Evolutionary conservation across 2,797 vertebrate species (phyloP).

Genomic region (Cirrhinus molitorella): DNA sequence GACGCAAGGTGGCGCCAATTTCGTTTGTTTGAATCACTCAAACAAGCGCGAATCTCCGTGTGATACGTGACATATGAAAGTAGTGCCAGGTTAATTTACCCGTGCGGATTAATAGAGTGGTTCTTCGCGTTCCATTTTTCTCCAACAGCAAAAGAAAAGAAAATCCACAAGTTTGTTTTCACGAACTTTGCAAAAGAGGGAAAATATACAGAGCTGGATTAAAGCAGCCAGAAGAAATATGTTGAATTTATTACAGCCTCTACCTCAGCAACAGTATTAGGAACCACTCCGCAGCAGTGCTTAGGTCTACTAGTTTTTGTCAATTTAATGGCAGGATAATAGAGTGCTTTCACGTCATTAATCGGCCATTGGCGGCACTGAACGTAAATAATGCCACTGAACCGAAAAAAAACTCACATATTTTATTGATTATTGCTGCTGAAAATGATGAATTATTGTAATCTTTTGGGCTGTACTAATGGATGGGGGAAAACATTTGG

Average conservation of each 20-base stretch:
- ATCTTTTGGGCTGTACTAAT: too few species aligned
- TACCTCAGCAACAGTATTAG: neutral
- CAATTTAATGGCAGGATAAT: neutral
- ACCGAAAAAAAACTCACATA: too few species aligned
- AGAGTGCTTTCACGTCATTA: too few species aligned
- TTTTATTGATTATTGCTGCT: too few species aligned
- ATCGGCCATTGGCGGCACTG: too few species aligned
- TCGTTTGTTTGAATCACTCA: neutral
- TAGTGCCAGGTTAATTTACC: neutral
- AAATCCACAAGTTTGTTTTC: neutral
- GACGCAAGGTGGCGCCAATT: neutral
- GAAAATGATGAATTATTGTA: too few species aligned
- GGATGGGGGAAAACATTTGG: too few species aligned
- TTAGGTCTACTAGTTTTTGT: neutral
- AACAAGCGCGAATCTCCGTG: neutral
- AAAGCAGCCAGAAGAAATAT: neutral
- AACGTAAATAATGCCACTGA: too few species aligned
- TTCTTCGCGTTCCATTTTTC: neutral
- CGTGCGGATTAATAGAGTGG: neutral
- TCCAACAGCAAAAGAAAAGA: neutral
- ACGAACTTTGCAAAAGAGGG: neutral
- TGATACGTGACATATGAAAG: neutral
- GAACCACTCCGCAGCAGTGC: neutral
- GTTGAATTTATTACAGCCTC: neutral
- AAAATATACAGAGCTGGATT: neutral